phyloP scores from a whole-genome alignment of 2,113 vertebrate species.

The human region GRCh38 chr13:78536501-78537000 shows the following conservation, averaged over 20 bases:
- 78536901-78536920: conserved; percentile 79
- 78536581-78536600: not conserved
- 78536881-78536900: conserved; percentile 71
- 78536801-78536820: not conserved
- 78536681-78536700: not conserved
- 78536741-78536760: conserved; percentile 78
- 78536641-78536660: not conserved
- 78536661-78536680: conserved; percentile 2
- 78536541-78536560: not conserved
- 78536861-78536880: not conserved
- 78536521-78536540: conserved; percentile 36
- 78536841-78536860: too few species aligned
- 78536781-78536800: conserved; percentile 34
- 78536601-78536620: too few species aligned
- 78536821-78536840: not conserved
- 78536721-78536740: conserved; percentile 50
- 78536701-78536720: conserved; percentile 42
- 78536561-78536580: not conserved
- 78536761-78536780: conserved; percentile 74
- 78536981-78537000: conserved; percentile 70
- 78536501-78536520: conserved; percentile 24
- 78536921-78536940: conserved; percentile 73
- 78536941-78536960: conserved; percentile 76
- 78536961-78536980: conserved; percentile 76
- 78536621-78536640: not conserved